Base-by-base conservation (phyloP, 2,888 invertebrate species). In the Amblyjoppa fuscipennis region DNA sequence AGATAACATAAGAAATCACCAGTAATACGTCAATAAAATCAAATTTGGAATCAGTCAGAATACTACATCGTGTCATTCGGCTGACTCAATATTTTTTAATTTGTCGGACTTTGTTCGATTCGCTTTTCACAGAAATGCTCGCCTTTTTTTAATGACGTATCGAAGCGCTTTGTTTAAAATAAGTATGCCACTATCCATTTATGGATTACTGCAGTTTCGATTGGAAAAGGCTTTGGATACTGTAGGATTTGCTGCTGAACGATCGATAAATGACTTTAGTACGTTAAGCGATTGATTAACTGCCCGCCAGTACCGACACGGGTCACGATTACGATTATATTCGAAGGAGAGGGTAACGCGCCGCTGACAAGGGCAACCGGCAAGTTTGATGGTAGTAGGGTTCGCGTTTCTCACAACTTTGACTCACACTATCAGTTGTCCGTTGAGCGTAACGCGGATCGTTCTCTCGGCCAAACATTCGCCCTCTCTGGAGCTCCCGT, bases 271-370 rank as follows among this genome's bases (percentile, higher is more conserved):
- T 9, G 9, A 25, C 20, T 56, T 11, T 20, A 56, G 53, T 53
- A 20, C 25, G 11, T 56, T 20, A 56, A 61, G 61, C 74, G 31
- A 45, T 41, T 28, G 61, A 74, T 61, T n/a, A 1, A 34, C 25
- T 41, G 34, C 31, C 51, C 73, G 16, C 38, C 16, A n/a, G 9
- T 13, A n/a, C 1, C 9, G 25, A 3, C 41, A 51, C 71, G 53
- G 7, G 38, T 73, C 31, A 28, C 13, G 61, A 61, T 76, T 34
- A 11, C 45, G 45, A 38, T 49, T 51, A 31, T 13, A 5, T 51
- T 64, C 16, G 25, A 16, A n/a, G 16, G 76, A 77, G 82, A 71
- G 77, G 71, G 77, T 49, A 71, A 31, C 41, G 41, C 38, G 66
- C 31, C 80, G 66, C 28, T n/a, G 77, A 82, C 73, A 77, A 66